A percentile compares a stretch with the other conserved stretches of the same genome.
Evolutionary conservation across 2,797 vertebrate genomes (phyloP).

Genomic region (Falco rusticolus): DNA sequence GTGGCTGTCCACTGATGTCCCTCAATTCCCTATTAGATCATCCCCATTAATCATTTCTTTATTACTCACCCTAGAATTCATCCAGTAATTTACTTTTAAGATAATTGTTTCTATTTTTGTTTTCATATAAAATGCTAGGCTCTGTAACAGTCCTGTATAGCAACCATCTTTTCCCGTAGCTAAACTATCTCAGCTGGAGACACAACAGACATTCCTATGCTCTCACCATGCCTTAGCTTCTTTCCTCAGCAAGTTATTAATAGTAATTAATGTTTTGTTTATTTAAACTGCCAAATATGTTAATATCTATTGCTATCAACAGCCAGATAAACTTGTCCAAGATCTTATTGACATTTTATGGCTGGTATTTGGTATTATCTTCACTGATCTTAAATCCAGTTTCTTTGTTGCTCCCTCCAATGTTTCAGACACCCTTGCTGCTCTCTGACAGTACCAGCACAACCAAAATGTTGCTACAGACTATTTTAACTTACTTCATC

Average conservation of each 20-base stretch:
- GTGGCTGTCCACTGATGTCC: not conserved
- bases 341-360: not conserved
- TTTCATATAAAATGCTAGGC: not conserved
- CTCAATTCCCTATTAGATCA: not conserved
- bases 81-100: not conserved
- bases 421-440: not conserved
- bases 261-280: not conserved
- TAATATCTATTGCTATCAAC: not conserved
- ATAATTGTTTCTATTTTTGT: not conserved
- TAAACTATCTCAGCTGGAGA: not conserved
- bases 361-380: not conserved
- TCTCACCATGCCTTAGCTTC: not conserved
- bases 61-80: not conserved
- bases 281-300: not conserved
- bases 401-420: not conserved
- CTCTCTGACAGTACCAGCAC: not conserved
- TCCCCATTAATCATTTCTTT: not conserved
- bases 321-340: not conserved
- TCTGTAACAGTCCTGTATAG: not conserved
- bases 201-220: not conserved
- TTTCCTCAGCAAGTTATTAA: constrained; percentile 3
- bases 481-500: not conserved
- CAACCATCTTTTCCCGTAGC: not conserved
- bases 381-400: not conserved
- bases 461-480: not conserved